Base-by-base conservation (phyloP, 2,113 vertebrate species). In the Tupaia chinensis region DNA sequence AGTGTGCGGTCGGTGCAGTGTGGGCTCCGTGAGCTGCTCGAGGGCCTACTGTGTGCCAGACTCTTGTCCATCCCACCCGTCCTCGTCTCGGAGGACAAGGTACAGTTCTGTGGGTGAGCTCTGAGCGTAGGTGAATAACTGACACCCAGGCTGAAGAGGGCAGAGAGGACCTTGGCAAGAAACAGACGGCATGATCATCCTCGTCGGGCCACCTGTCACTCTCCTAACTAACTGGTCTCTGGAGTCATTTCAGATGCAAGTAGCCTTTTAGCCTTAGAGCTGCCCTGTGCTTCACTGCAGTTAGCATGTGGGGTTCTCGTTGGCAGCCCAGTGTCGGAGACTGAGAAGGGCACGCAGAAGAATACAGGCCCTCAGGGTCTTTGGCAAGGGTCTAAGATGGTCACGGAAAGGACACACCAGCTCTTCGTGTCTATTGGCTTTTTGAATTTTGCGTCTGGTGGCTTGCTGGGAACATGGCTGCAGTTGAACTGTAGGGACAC, bases 1-100 rank as follows among this genome's bases (percentile, higher is more conserved):
- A 98, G 98, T 98, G 89, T 54, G 9, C 76, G 29, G 0, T 65
- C 63, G 19, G 0, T 56, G 86, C 53, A 11, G 44, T 44, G 44
- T 44, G 44, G 44, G 44, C 44, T 84, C 63, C 20, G 22, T 65
- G 27, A 22, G 53, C 72, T 77, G 68, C 53, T 63, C 27, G 82
- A 93, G 58, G 77, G 16, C 54, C 78, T 96, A 27, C 88, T 61
- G 16, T 90, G 34, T 65, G 27, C 56, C 63, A 29, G 66, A 63
- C 63, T 76, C 25, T 58, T 74, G 1, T 65, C 20, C 60, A 61
- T 29, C 7, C 15, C 56, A n/a, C 32, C 27, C 4, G 12, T 54
- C 80, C 63, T n/a, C 23, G 19, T 69, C 32, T 25, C 27, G 44
- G 78, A 81, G 29, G 20, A n/a, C 5, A 14, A 53, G 74, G 53